Conservation (phyloP, 2,113 vertebrate genomes). For the Heterotis niloticus region DNA sequence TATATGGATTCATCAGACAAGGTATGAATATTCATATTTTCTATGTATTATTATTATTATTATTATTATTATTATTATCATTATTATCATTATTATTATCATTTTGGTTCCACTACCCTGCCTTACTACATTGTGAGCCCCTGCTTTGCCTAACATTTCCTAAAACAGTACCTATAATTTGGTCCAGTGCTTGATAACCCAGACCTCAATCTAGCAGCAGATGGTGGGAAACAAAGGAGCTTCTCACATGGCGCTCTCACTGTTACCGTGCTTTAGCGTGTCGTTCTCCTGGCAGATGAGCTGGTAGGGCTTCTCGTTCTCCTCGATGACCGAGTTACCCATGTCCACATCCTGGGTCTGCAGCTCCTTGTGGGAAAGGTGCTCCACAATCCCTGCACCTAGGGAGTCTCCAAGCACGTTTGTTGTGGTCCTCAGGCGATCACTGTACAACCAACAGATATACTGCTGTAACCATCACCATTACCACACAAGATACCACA, state of each 20-base stretch:
- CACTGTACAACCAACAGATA: slow-evolving; percentile 60
- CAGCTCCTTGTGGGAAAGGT: slow-evolving; percentile 83
- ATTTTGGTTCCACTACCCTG: background rate
- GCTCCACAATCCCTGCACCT: slow-evolving; percentile 87
- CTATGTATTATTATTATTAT: too few species aligned
- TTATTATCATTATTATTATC: too few species aligned
- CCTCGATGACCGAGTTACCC: slow-evolving; percentile 72
- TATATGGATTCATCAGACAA: background rate
- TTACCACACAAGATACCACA: background rate
- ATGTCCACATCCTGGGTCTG: slow-evolving; percentile 74
- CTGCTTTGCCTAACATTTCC: background rate
- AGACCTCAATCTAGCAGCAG: too few species aligned
- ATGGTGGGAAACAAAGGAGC: background rate
- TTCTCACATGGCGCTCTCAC: slow-evolving; percentile 76
- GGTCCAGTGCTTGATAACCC: background rate
- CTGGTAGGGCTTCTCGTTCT: slow-evolving; percentile 77
- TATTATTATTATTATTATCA: too few species aligned
- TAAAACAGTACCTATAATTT: background rate
- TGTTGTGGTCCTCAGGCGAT: slow-evolving; percentile 86
- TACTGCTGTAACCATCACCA: background rate
- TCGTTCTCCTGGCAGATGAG: slow-evolving; percentile 75
- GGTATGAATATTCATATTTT: background rate
- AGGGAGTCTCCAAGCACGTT: slow-evolving; percentile 92
- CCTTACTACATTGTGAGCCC: background rate
- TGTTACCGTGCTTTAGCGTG: slow-evolving; percentile 61